Percentiles rank a stretch among this genome's conserved stretches.
Evolutionary conservation across 2,797 vertebrate genomes (phyloP).

Genomic region (Basileuterus tristriatus): DNA sequence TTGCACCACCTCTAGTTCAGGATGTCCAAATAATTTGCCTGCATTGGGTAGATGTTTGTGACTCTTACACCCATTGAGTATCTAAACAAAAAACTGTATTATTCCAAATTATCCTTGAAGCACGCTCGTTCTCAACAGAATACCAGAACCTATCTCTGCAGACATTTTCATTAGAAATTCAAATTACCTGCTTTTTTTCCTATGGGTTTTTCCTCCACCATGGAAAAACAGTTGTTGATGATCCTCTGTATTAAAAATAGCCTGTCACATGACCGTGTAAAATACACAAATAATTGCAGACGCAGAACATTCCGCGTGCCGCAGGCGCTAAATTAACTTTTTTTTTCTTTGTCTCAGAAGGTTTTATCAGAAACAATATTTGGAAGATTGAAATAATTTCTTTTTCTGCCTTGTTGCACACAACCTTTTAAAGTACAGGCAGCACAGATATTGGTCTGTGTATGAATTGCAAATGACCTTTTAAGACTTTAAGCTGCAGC

Average conservation of each 20-base stretch:
- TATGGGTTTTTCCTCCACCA: neutral
- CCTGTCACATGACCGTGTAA: neutral
- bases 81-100: neutral
- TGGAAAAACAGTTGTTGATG: neutral
- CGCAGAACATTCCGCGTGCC: neutral
- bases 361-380: slow-evolving; percentile 49
- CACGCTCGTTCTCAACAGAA: neutral
- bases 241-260: slow-evolving; percentile 10
- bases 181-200: neutral
- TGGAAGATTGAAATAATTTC: slow-evolving; percentile 58
- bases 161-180: slow-evolving; percentile 11
- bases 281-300: slow-evolving; percentile 34
- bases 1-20: neutral
- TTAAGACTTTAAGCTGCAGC: slow-evolving; percentile 50
- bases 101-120: neutral
- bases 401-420: slow-evolving; percentile 59
- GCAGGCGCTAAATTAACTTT: slow-evolving; percentile 11
- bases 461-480: slow-evolving; percentile 67
- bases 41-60: neutral
- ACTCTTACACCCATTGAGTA: neutral
- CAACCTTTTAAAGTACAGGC: slow-evolving; percentile 59
- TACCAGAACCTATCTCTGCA: neutral
- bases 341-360: neutral
- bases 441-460: neutral
- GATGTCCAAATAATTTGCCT: neutral